Percentiles rank a stretch among this genome's conserved stretches.
phyloP scores from a whole-genome alignment of 2,888 invertebrate genomes.

The Chrysolina americana region DNA sequence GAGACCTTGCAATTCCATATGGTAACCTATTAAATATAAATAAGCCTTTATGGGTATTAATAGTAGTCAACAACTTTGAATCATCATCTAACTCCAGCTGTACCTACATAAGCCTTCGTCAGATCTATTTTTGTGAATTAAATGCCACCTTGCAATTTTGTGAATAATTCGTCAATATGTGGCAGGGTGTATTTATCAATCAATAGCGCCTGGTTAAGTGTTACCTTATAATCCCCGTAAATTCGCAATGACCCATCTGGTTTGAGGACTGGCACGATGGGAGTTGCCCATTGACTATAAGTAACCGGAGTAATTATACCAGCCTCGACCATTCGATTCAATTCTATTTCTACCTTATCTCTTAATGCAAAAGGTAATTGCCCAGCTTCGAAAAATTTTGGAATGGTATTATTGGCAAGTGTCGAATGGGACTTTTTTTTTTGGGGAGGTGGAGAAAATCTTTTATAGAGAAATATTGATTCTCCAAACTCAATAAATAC shows the following conservation, averaged over 20 bases:
- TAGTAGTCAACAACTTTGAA: conserved; percentile 2
- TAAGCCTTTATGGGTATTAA: conserved; percentile 30
- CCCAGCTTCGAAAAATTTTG: conserved; percentile 31
- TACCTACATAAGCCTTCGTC: conserved; percentile 24
- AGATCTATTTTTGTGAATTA: conserved; percentile 32
- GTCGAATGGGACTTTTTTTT: background rate
- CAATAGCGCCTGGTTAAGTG: no score
- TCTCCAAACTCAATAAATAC: no score
- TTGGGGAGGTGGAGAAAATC: no score
- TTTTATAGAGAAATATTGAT: no score
- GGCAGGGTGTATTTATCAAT: conserved; percentile 35
- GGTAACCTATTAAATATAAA: conserved; percentile 26
- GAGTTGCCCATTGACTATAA: conserved; percentile 34
- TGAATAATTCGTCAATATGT: conserved; percentile 27
- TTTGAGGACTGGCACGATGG: conserved; percentile 30
- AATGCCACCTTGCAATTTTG: conserved; percentile 14
- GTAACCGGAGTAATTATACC: conserved; percentile 13
- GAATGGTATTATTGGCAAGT: background rate
- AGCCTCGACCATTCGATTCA: conserved; percentile 7
- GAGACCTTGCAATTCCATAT: conserved; percentile 26
- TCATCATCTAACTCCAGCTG: conserved; percentile 32
- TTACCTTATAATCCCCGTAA: background rate
- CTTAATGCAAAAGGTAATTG: conserved; percentile 32
- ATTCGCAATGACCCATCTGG: no score
- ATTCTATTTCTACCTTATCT: conserved; percentile 24